phyloP scores from a whole-genome alignment of 2,113 vertebrate species.

The Myrmecophaga tridactyla region DNA sequence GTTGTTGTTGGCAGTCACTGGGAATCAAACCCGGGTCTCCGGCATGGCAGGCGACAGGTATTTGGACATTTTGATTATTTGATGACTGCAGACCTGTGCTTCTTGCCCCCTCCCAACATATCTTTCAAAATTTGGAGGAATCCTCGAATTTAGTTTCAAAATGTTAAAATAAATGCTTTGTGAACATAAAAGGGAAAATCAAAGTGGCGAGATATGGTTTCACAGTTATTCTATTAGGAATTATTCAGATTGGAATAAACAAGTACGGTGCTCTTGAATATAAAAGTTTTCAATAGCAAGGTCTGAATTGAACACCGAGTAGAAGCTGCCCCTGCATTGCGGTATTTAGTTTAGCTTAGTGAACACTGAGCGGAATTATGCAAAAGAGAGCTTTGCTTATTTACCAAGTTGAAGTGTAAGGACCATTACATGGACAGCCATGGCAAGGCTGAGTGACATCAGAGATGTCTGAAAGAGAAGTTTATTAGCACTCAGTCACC shows the following conservation, averaged over 20 bases:
- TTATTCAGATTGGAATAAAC: not conserved
- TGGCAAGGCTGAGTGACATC: too few relatives aligned
- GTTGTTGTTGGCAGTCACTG: too few relatives aligned
- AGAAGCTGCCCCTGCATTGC: not conserved
- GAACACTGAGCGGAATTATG: not conserved
- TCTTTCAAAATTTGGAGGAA: not conserved
- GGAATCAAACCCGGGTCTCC: too few relatives aligned
- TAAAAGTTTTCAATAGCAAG: not conserved
- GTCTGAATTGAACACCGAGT: not conserved
- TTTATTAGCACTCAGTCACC: too few relatives aligned
- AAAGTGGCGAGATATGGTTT: not conserved
- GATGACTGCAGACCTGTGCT: not conserved
- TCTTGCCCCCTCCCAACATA: not conserved
- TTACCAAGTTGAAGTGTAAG: not conserved
- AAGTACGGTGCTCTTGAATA: not conserved
- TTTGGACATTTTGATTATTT: not conserved
- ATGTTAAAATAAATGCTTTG: conserved; percentile 11
- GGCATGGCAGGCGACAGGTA: too few relatives aligned
- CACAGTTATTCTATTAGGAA: not conserved
- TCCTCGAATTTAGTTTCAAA: conserved; percentile 14
- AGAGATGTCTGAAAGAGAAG: too few relatives aligned
- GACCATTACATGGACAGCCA: too few relatives aligned
- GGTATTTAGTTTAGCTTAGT: not conserved
- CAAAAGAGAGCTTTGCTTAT: conserved; percentile 5
- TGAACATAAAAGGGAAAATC: not conserved